Evolutionary conservation across 2,113 vertebrate species (phyloP).

Genomic region (Toxostoma redivivum): DNA sequence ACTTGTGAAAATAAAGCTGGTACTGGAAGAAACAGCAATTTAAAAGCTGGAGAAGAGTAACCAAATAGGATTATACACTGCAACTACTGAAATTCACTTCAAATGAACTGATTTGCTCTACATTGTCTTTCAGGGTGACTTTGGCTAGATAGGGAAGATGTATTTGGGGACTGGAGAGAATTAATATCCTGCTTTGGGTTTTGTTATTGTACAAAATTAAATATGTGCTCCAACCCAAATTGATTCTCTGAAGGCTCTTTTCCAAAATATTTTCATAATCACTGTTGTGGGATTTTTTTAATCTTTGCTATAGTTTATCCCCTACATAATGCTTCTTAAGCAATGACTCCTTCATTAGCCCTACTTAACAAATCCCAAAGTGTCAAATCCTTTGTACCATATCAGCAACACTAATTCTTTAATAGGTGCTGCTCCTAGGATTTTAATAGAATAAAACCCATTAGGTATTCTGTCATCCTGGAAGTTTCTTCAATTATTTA

Average conservation of each 20-base stretch:
- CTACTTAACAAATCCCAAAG: constrained; percentile 30
- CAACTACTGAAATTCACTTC: background rate
- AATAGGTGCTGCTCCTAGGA: background rate
- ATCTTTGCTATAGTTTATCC: background rate
- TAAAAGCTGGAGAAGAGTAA: background rate
- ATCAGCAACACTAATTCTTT: background rate
- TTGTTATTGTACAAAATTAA: constrained; percentile 42
- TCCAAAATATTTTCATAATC: constrained; percentile 56
- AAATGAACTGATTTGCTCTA: background rate
- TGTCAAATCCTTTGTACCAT: background rate
- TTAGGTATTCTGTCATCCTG: background rate
- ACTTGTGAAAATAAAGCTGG: background rate
- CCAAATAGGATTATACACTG: background rate
- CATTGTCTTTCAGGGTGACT: constrained; percentile 20
- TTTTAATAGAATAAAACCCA: background rate
- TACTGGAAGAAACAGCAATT: background rate
- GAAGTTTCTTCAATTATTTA: background rate
- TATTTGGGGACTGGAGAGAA: background rate
- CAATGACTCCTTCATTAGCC: constrained; percentile 28
- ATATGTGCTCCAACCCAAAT: background rate
- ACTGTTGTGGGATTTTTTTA: constrained; percentile 22
- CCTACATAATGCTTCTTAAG: background rate
- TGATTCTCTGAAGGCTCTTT: constrained; percentile 6
- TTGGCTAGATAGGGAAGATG: background rate
- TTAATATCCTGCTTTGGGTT: constrained; percentile 15